Conservation (phyloP, 2,888 invertebrate genomes). For the Callinectes sapidus region DNA sequence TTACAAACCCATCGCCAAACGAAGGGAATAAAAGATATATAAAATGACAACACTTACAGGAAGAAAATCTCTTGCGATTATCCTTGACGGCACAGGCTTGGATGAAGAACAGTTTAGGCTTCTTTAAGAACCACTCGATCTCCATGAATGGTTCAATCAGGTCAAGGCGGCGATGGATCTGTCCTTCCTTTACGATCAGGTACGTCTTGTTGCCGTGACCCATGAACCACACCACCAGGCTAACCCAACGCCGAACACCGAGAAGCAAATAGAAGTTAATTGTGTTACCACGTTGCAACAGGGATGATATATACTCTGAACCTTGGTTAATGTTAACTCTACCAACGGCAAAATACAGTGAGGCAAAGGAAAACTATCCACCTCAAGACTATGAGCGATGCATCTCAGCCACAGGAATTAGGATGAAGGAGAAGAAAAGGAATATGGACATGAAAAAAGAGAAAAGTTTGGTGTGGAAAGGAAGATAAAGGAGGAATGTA, state of each 20-base stretch:
- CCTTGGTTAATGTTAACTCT: no score
- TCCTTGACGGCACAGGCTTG: conserved; percentile 69
- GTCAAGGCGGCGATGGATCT: conserved; percentile 58
- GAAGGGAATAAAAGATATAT: background rate
- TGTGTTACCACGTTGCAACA: no score
- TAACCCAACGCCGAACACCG: background rate
- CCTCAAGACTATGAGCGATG: no score
- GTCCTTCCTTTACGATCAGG: conserved; percentile 52
- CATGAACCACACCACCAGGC: conserved; percentile 70
- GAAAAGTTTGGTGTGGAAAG: background rate
- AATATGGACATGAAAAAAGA: background rate
- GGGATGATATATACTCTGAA: no score
- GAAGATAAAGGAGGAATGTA: background rate
- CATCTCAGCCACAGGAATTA: background rate
- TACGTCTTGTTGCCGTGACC: conserved; percentile 66
- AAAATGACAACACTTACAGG: background rate
- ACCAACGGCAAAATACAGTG: no score
- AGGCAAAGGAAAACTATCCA: no score
- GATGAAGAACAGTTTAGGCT: conserved; percentile 72
- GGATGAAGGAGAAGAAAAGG: background rate
- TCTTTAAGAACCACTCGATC: conserved; percentile 68
- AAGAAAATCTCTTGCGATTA: conserved; percentile 52
- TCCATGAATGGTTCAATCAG: conserved; percentile 69
- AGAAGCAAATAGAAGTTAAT: background rate
- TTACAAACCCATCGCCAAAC: background rate